Conservation (phyloP, 2,888 invertebrate genomes). For the Subacronicta megacephala region DNA sequence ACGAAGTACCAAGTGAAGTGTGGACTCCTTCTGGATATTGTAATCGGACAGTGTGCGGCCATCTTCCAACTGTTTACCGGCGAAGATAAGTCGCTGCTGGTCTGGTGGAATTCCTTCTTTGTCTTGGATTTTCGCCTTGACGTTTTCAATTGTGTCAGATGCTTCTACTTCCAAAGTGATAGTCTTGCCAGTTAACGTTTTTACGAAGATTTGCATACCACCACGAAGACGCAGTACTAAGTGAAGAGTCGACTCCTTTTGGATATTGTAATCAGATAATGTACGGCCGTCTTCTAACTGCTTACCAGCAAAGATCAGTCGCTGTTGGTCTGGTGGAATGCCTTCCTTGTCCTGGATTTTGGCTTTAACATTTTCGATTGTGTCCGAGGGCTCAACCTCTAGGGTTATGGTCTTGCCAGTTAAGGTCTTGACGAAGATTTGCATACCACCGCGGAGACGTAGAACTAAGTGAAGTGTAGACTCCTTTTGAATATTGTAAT, state of each 20-base stretch:
- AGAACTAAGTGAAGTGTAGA: conserved; percentile 40
- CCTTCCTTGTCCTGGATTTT: conserved; percentile 55
- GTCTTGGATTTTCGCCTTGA: conserved; percentile 52
- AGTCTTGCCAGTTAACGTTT: conserved; percentile 47
- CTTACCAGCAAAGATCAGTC: conserved; percentile 51
- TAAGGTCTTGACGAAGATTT: conserved; percentile 48
- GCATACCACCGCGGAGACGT: conserved; percentile 51
- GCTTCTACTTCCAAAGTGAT: conserved; percentile 47
- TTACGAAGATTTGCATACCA: conserved; percentile 55
- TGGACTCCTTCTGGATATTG: conserved; percentile 51
- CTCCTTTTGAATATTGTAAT: conserved; percentile 52
- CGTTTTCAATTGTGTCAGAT: conserved; percentile 51
- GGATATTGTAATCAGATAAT: conserved; percentile 42
- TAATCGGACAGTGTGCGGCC: conserved; percentile 41
- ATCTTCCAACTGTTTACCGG: conserved; percentile 51
- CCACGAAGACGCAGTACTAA: conserved; percentile 45
- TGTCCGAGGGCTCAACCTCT: conserved; percentile 45
- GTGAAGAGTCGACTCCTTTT: conserved; percentile 67
- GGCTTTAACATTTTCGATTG: conserved; percentile 51
- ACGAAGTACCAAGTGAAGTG: conserved; percentile 37
- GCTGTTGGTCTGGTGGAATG: conserved; percentile 51
- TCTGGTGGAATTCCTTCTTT: conserved; percentile 54
- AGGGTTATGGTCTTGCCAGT: conserved; percentile 48
- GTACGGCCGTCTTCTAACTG: conserved; percentile 50
- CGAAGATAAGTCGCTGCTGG: conserved; percentile 51